Base-by-base conservation (phyloP, 2,113 vertebrate genomes). In the Sorex fumeus region DNA sequence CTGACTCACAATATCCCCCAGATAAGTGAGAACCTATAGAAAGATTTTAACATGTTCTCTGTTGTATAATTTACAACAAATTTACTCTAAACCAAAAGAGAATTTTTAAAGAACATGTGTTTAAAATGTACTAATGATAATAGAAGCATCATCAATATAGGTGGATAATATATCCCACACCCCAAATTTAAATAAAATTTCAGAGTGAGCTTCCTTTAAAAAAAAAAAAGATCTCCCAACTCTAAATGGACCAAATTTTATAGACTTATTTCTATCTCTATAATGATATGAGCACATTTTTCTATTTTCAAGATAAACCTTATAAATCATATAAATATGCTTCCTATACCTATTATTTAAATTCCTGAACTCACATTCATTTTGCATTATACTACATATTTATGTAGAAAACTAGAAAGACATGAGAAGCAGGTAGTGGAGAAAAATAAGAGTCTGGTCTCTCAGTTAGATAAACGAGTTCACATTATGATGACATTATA, bases 401-500 rank as follows among this genome's bases (percentile, higher is more conserved):
- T 7, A 30, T 67, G 25, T 28, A 7, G 87, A 78, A 82, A 93
- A 67, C 67, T 53, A 25, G n/a, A 87, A 12, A 70, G 1, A 6
- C 18, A 7, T 57, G 57, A 77, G 71, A 50, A 50, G 4, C 30
- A 74, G 19, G 1, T 2, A 25, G 3, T 72, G 13, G 30, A 47
- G 40, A 72, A 50, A 8, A 74, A 7, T 60, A 12, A 32, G 66
- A 32, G 3, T 40, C 34, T 70, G 76, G 89, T 4, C 64, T 9
- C 25, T 32, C 53, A 69, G 60, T 23, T 18, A 91, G 80, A 69
- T n/a, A 84, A 76, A 80, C n/a, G 50, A 87, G 70, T 84, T 89
- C 64, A 82, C 75, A 88, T 87, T 81, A 84, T 57, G 32, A 47
- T 47, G 84, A 43, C 3, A 25, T 4, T 77, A 70, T 32, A 77